Percentiles rank a stretch among this genome's conserved stretches.
Conservation (phyloP, 2,888 invertebrate species). For the Melieria crassipennis region DNA sequence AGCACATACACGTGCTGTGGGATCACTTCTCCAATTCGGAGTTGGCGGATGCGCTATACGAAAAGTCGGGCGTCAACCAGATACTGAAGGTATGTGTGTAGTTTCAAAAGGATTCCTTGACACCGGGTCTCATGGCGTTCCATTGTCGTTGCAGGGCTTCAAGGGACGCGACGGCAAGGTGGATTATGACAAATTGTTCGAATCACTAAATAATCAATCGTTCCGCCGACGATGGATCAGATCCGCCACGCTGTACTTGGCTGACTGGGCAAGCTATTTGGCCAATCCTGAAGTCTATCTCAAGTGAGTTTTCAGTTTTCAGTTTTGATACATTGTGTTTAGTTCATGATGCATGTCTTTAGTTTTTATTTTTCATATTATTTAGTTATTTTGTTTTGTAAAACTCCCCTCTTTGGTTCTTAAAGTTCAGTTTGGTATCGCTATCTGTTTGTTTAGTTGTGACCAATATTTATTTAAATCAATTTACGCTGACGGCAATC, state of each 20-base stretch:
- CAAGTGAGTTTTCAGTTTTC: slow-evolving; percentile 68
- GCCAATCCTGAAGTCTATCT: slow-evolving; percentile 81
- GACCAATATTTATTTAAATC: too few species aligned
- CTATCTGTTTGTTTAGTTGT: too few species aligned
- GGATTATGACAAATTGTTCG: slow-evolving; percentile 78
- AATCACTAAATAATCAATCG: slow-evolving; percentile 82
- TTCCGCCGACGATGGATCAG: slow-evolving; percentile 85
- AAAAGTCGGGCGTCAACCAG: slow-evolving; percentile 77
- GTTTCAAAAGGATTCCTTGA: not conserved
- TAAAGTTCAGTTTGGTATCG: not conserved
- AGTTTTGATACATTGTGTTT: not conserved
- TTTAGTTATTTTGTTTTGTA: not conserved
- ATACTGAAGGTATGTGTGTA: slow-evolving; percentile 68
- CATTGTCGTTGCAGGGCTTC: slow-evolving; percentile 66
- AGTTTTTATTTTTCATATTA: not conserved
- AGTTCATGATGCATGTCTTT: too few species aligned
- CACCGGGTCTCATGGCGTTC: not conserved
- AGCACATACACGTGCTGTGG: slow-evolving; percentile 78
- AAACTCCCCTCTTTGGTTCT: not conserved
- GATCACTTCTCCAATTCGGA: slow-evolving; percentile 83
- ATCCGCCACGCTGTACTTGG: slow-evolving; percentile 77
- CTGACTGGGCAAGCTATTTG: slow-evolving; percentile 77
- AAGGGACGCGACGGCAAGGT: slow-evolving; percentile 75
- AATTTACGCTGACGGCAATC: too few species aligned
- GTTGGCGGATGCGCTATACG: slow-evolving; percentile 77